A percentile compares a stretch with the other conserved stretches of the same genome.
These are phyloP conservation scores for Ochlodes sylvanus DNA, from an alignment of 2,888 invertebrate genomes.

Conservation along the genomic window DNA sequence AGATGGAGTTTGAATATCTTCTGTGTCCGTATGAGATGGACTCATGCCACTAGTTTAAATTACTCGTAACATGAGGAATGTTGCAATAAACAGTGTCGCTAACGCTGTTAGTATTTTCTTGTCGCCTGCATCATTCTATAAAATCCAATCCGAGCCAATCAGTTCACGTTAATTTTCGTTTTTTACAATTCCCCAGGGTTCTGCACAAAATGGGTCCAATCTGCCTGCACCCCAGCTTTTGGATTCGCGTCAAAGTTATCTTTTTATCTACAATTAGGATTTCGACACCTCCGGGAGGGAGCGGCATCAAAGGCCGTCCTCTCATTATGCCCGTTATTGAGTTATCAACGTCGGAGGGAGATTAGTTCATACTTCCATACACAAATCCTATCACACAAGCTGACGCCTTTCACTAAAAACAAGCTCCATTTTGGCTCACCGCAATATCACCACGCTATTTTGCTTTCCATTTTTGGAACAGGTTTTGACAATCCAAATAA, in stretches of 20 bases:
- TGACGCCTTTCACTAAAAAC: constrained; percentile 83
- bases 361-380: constrained; percentile 85
- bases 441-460: constrained; percentile 61
- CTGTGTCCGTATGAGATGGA: background rate
- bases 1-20: background rate
- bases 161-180: constrained; percentile 30
- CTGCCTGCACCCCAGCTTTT: constrained; percentile 31
- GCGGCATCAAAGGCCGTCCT: constrained; percentile 78
- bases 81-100: too few species aligned
- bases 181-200: constrained; percentile 33
- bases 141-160: constrained; percentile 32
- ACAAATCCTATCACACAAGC: constrained; percentile 85
- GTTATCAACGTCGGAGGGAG: constrained; percentile 81
- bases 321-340: constrained; percentile 83
- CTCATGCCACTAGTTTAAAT: background rate
- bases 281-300: constrained; percentile 73
- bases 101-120: background rate
- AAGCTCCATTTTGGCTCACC: constrained; percentile 81
- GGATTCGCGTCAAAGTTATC: constrained; percentile 71
- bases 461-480: constrained; percentile 45
- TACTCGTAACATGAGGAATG: too few species aligned
- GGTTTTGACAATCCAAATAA: constrained; percentile 42
- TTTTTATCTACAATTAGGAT: constrained; percentile 85
- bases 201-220: constrained; percentile 27
- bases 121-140: constrained; percentile 4